phyloP scores from a whole-genome alignment of 2,888 invertebrate species.

The Xestia xanthographa region DNA sequence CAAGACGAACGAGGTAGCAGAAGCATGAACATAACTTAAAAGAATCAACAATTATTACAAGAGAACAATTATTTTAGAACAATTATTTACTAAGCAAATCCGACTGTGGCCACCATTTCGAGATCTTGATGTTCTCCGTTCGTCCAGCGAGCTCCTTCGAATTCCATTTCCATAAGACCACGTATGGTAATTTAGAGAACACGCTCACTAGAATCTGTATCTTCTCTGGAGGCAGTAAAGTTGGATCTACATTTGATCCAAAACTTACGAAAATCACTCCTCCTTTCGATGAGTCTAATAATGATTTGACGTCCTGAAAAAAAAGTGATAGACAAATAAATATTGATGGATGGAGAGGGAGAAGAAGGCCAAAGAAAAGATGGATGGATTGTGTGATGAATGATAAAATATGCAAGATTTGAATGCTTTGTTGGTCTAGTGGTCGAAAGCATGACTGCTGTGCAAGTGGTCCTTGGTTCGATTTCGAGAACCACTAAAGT shows the following conservation, averaged over 20 bases:
- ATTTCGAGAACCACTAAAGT: no score
- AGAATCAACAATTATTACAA: no score
- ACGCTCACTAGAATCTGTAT: constrained; percentile 19
- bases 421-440: neutral
- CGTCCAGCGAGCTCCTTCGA: constrained; percentile 8
- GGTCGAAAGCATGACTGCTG: neutral
- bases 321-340: neutral
- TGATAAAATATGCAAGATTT: neutral
- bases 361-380: neutral
- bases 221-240: constrained; percentile 4
- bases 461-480: neutral
- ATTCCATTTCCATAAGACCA: constrained; percentile 34
- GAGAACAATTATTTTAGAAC: no score
- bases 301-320: constrained; percentile 24
- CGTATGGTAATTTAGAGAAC: constrained; percentile 29
- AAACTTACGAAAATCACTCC: constrained; percentile 44
- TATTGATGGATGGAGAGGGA: neutral
- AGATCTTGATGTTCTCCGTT: constrained; percentile 28
- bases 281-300: constrained; percentile 36
- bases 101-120: constrained; percentile 43
- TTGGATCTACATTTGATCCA: constrained; percentile 35
- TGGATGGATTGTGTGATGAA: neutral
- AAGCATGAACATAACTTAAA: neutral
- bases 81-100: constrained; percentile 35
- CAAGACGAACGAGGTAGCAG: neutral